Evolutionary conservation across 2,888 invertebrate species (phyloP).

Genomic region (Xestobium rufovillosum): DNA sequence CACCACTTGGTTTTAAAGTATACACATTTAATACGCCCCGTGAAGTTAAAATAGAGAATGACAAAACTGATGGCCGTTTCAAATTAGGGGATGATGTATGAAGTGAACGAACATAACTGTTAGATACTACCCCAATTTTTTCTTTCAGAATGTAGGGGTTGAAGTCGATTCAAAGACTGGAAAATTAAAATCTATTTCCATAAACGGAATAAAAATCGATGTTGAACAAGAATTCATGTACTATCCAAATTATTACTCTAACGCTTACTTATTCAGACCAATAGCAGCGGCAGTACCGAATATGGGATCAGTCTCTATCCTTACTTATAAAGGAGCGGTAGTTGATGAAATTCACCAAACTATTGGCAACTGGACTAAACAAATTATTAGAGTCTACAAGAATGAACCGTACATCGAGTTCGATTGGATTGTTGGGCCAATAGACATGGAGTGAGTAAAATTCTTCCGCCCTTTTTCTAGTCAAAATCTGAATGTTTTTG

Average conservation of each 20-base stretch:
- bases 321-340: constrained; percentile 36
- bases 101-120: too few species aligned
- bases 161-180: constrained; percentile 5
- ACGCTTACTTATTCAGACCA: constrained; percentile 86
- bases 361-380: constrained; percentile 63
- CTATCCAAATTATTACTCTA: constrained; percentile 80
- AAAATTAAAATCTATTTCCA: constrained; percentile 8
- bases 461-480: constrained; percentile 4
- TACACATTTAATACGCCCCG: constrained; percentile 45
- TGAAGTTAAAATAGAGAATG: constrained; percentile 5
- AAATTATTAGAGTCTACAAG: constrained; percentile 61
- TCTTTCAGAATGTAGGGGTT: constrained; percentile 8
- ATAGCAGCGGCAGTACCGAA: constrained; percentile 31
- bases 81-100: too few species aligned
- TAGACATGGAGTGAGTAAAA: constrained; percentile 49
- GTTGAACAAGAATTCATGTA: constrained; percentile 57
- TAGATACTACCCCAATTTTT: too few species aligned
- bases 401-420: constrained; percentile 54
- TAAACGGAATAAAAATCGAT: constrained; percentile 3
- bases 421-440: constrained; percentile 72
- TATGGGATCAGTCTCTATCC: constrained; percentile 7
- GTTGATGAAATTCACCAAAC: constrained; percentile 58
- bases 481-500: constrained; percentile 4
- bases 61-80: constrained; percentile 3
- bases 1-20: constrained; percentile 59